Conservation (phyloP, 2,888 invertebrate species). For the Thysanoteuthis rhombus region DNA sequence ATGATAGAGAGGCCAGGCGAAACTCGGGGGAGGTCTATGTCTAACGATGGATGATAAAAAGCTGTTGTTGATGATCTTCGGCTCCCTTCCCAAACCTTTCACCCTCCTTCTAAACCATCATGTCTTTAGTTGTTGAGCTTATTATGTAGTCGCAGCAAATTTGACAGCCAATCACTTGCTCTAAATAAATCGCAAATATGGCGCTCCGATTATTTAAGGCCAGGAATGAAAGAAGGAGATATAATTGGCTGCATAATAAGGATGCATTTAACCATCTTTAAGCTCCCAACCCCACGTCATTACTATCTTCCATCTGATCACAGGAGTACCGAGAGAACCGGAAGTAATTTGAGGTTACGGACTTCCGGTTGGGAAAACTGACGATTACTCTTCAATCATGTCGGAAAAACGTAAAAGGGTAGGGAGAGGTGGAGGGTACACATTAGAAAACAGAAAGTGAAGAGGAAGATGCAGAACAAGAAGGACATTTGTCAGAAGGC, state of each 20-base stretch:
- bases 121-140: neutral
- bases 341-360: neutral
- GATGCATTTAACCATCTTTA: neutral
- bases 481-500: too few species aligned
- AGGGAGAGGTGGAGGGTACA: neutral
- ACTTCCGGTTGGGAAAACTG: neutral
- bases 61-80: too few species aligned
- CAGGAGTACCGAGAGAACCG: neutral
- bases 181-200: neutral
- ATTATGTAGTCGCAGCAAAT: neutral
- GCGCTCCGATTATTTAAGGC: neutral
- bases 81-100: neutral
- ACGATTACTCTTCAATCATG: neutral
- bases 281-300: neutral
- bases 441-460: too few species aligned
- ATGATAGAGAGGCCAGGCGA: too few species aligned
- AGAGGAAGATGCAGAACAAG: too few species aligned
- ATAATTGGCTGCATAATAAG: neutral
- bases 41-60: too few species aligned
- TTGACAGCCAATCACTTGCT: neutral
- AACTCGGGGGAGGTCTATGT: too few species aligned
- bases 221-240: neutral
- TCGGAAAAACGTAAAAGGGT: neutral
- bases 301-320: neutral
- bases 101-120: neutral